phyloP scores from a whole-genome alignment of 2,113 vertebrate species.

The Poecilia latipinna region DNA sequence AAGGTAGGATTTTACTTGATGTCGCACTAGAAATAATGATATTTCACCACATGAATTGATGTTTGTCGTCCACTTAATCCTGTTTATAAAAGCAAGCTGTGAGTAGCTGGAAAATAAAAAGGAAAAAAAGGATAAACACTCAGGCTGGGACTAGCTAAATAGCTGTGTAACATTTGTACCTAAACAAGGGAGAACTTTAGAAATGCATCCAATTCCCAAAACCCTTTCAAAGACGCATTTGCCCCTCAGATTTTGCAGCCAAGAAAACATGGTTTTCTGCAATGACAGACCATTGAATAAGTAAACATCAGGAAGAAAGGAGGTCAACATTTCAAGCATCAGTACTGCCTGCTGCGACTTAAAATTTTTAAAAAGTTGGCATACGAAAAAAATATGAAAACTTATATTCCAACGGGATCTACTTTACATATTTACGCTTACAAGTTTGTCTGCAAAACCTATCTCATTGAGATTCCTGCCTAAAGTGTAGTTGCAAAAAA shows the following conservation, averaged over 20 bases:
- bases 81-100: neutral
- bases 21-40: neutral
- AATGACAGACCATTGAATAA: neutral
- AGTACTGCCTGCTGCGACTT: too few species aligned
- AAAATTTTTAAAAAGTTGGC: too few species aligned
- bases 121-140: neutral
- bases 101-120: neutral
- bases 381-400: too few species aligned
- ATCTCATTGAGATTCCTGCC: too few species aligned
- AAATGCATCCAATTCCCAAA: neutral
- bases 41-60: neutral
- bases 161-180: neutral
- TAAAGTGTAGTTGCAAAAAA: too few species aligned
- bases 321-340: neutral
- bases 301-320: neutral
- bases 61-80: neutral
- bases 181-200: too few species aligned
- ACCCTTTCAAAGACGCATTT: neutral
- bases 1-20: neutral
- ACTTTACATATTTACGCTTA: too few species aligned
- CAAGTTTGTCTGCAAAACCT: too few species aligned
- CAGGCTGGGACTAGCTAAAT: neutral
- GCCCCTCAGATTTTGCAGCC: neutral
- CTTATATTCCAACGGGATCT: too few species aligned
- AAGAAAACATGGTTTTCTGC: neutral